Conservation (phyloP, 2,797 vertebrate genomes). For the Phoeniculus purpureus region DNA sequence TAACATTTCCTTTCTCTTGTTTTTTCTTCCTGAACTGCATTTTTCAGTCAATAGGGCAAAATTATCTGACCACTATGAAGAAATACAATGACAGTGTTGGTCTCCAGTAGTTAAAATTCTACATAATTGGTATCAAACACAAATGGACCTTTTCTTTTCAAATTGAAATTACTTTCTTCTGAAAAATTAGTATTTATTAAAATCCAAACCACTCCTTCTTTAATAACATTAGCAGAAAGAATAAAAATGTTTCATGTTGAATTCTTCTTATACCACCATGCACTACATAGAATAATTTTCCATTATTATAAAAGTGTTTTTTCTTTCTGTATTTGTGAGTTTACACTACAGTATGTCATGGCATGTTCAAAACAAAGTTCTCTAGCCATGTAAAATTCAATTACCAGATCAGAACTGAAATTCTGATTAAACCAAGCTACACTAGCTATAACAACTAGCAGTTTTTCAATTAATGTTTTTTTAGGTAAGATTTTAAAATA, state of each 20-base stretch:
- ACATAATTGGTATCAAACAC: neutral
- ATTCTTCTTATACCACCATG: neutral
- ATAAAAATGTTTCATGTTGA: neutral
- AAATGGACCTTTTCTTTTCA: neutral
- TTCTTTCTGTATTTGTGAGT: neutral
- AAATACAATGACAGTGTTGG: neutral
- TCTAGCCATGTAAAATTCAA: neutral
- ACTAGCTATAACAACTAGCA: neutral
- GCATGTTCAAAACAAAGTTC: neutral
- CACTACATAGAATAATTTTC: neutral
- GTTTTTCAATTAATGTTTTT: neutral
- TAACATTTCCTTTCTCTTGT: neutral
- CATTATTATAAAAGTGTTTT: neutral
- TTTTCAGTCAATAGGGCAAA: conserved; percentile 5
- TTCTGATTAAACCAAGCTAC: neutral
- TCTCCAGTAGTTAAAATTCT: neutral
- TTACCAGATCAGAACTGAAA: neutral
- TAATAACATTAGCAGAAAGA: neutral
- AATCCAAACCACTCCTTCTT: neutral
- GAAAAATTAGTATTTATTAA: neutral
- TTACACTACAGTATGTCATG: neutral
- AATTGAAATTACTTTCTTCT: neutral
- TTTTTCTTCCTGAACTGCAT: neutral
- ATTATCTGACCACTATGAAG: neutral
- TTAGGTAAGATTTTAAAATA: neutral